These are phyloP conservation scores for Microchrysa polita DNA, from an alignment of 2,888 invertebrate species.

Conservation along the genomic window DNA sequence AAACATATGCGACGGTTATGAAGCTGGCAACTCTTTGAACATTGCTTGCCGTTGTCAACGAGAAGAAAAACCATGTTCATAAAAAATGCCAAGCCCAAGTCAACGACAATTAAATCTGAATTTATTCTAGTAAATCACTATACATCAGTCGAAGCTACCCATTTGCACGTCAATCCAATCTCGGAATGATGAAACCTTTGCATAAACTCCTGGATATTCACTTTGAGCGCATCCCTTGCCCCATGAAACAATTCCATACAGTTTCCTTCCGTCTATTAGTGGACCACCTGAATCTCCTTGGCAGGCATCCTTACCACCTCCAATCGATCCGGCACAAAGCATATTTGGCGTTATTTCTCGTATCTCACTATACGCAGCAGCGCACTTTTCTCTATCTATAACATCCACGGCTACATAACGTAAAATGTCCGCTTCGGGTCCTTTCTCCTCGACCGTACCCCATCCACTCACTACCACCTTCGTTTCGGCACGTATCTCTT, in stretches of 20 bases:
- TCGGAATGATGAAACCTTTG: constrained; percentile 4
- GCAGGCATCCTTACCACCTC: constrained; percentile 45
- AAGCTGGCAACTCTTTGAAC: no score
- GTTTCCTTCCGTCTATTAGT: constrained; percentile 3
- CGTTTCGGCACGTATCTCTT: constrained; percentile 43
- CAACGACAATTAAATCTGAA: no score
- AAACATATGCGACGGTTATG: no score
- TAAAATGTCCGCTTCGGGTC: constrained; percentile 52
- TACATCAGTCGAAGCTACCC: no score
- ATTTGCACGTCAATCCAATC: constrained; percentile 12
- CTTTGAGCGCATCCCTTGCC: constrained; percentile 9
- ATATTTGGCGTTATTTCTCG: constrained; percentile 45
- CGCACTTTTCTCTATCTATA: constrained; percentile 62
- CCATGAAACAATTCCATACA: constrained; percentile 30
- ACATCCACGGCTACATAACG: constrained; percentile 66
- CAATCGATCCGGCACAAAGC: constrained; percentile 48
- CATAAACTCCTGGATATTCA: constrained; percentile 28
- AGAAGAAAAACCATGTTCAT: no score
- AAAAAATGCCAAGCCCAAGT: no score
- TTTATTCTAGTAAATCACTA: no score
- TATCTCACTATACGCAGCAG: constrained; percentile 58
- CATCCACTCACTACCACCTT: constrained; percentile 47
- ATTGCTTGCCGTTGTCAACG: no score
- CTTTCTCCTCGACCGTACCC: constrained; percentile 52
- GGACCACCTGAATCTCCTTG: constrained; percentile 29